A percentile compares a stretch with the other conserved stretches of the same genome.
Conservation (phyloP, 2,113 vertebrate genomes). For the Salvator merianae region DNA sequence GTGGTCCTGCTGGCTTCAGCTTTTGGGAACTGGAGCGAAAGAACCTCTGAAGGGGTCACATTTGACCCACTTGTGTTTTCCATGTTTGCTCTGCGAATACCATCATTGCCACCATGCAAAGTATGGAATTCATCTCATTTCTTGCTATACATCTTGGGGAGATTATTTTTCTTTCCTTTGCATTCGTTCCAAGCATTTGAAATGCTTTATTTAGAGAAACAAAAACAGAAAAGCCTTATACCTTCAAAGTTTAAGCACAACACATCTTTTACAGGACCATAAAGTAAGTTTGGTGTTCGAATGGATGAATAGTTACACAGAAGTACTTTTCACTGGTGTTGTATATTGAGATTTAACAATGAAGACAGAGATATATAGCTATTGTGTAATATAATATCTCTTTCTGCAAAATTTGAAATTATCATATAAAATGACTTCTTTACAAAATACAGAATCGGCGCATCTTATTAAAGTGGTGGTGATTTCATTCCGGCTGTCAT, state of each 20-base stretch:
- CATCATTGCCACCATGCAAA: background rate
- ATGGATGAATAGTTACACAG: background rate
- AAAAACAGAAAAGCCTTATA: background rate
- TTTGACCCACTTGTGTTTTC: too few species aligned
- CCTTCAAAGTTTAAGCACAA: background rate
- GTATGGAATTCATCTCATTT: background rate
- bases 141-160: background rate
- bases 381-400: background rate
- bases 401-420: slow-evolving; percentile 8
- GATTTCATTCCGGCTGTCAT: slow-evolving; percentile 2
- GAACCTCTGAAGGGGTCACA: too few species aligned
- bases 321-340: background rate
- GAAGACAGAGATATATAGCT: too few species aligned
- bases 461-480: slow-evolving; percentile 9
- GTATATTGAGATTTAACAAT: too few species aligned
- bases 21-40: too few species aligned
- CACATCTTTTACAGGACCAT: background rate
- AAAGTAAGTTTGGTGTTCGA: background rate
- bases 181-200: background rate
- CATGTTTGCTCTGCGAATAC: too few species aligned
- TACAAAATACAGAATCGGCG: slow-evolving; percentile 10
- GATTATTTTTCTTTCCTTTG: background rate
- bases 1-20: too few species aligned
- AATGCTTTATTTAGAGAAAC: background rate
- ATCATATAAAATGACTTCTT: slow-evolving; percentile 23